Percentiles rank a stretch among this genome's conserved stretches.
Evolutionary conservation across 2,888 invertebrate species (phyloP).

Genomic region (Stegophylla sp.): DNA sequence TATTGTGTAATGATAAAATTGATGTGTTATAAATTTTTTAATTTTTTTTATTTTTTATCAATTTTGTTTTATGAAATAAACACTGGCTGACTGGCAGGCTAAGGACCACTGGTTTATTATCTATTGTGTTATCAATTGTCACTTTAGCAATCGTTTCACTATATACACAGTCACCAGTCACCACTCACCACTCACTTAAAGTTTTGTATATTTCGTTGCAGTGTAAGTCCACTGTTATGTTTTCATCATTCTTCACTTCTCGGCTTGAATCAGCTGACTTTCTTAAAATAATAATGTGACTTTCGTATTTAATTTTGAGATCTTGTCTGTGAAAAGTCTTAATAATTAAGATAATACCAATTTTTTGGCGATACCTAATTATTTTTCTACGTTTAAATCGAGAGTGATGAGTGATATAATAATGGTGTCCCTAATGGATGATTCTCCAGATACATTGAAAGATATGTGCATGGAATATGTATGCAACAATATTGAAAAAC

Average conservation of each 20-base stretch:
- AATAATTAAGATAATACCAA: neutral
- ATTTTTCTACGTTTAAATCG: neutral
- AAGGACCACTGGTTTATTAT: constrained; percentile 6
- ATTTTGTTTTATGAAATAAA: neutral
- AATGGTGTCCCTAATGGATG: constrained; percentile 67
- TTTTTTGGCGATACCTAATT: neutral
- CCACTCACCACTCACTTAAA: neutral
- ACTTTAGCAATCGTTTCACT: neutral
- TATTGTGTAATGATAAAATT: too few relatives aligned
- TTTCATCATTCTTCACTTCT: constrained; percentile 8
- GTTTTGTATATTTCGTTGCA: neutral
- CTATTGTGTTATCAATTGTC: constrained; percentile 38
- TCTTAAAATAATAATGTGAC: constrained; percentile 39
- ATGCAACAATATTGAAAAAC: constrained; percentile 68
- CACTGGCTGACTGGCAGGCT: neutral
- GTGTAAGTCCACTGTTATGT: neutral
- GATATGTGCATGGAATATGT: constrained; percentile 73
- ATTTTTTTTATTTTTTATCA: too few relatives aligned
- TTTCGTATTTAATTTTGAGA: constrained; percentile 32
- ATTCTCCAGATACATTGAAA: constrained; percentile 71
- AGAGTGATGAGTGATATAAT: neutral
- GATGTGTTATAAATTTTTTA: too few relatives aligned
- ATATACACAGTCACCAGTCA: neutral
- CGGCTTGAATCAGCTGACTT: constrained; percentile 49
- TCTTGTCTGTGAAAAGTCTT: neutral